A percentile compares a stretch with the other conserved stretches of the same genome.
Evolutionary conservation across 2,888 invertebrate genomes (phyloP).

Genomic region (Lithosia quadra): DNA sequence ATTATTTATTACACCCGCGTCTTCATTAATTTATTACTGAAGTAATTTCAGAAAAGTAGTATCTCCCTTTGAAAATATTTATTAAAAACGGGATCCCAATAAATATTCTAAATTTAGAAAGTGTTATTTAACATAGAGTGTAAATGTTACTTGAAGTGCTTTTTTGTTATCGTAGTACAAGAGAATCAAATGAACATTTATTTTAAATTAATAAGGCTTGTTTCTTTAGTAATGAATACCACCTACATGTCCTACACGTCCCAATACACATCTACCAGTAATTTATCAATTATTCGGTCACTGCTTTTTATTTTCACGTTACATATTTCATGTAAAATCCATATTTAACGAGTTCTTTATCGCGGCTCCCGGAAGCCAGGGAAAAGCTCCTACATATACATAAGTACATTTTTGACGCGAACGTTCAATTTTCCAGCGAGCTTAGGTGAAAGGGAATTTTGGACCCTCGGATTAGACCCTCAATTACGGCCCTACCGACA

Average conservation of each 20-base stretch:
- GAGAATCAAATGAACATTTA: neutral
- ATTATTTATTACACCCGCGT: neutral
- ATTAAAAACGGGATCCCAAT: neutral
- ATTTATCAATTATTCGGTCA: slow-evolving; percentile 46
- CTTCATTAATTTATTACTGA: slow-evolving; percentile 1
- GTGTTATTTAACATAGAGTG: too few species aligned
- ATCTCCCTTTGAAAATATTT: neutral
- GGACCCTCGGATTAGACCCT: slow-evolving; percentile 51
- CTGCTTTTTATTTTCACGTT: slow-evolving; percentile 29
- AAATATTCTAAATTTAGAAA: neutral
- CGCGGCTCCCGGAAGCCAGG: slow-evolving; percentile 23
- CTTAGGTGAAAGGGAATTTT: slow-evolving; percentile 35
- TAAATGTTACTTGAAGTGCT: too few species aligned
- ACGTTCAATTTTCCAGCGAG: slow-evolving; percentile 42
- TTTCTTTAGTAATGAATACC: neutral
- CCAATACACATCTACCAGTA: slow-evolving; percentile 8
- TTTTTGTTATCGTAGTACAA: neutral
- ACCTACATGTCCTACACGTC: neutral
- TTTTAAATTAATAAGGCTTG: neutral
- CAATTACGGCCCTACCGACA: slow-evolving; percentile 58
- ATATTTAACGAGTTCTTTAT: slow-evolving; percentile 53
- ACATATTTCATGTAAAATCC: slow-evolving; percentile 41
- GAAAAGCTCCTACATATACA: slow-evolving; percentile 21
- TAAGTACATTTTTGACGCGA: slow-evolving; percentile 28
- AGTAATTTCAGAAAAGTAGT: neutral